These are phyloP conservation scores for Diarsia rubi DNA, from an alignment of 2,888 invertebrate genomes.

Conservation along the genomic window DNA sequence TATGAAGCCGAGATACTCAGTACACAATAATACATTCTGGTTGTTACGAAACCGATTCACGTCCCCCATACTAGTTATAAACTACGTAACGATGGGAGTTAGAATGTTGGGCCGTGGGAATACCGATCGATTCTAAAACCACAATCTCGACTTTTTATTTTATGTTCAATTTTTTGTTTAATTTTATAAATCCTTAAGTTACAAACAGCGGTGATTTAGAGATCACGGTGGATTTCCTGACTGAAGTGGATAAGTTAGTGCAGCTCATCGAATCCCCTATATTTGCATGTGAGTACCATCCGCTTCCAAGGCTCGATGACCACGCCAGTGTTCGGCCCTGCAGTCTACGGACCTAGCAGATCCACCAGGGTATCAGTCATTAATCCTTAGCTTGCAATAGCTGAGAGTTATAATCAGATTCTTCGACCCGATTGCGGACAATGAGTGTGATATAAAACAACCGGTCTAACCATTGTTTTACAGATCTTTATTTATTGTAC, in stretches of 20 bases:
- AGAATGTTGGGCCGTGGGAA: background rate
- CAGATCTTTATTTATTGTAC: too few relatives aligned
- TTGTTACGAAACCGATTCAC: too few relatives aligned
- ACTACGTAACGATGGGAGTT: background rate
- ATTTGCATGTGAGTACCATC: slow-evolving; percentile 96
- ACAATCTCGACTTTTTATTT: background rate
- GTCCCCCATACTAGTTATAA: too few relatives aligned
- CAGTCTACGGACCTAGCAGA: background rate
- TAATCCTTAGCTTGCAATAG: slow-evolving; percentile 19
- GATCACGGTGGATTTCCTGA: slow-evolving; percentile 98
- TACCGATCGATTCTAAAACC: background rate
- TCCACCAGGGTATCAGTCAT: background rate
- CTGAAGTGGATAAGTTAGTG: slow-evolving; percentile 99
- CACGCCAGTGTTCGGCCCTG: background rate
- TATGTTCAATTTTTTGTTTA: slow-evolving; percentile 1
- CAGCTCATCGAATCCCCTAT: slow-evolving; percentile 99
- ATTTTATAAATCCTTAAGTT: slow-evolving; percentile 62
- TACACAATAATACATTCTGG: too few relatives aligned
- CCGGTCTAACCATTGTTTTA: background rate
- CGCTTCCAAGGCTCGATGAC: background rate
- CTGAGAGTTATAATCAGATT: background rate
- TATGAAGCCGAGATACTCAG: too few relatives aligned
- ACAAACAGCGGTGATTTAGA: slow-evolving; percentile 96
- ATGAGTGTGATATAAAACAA: background rate
- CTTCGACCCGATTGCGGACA: background rate